Conservation (phyloP, 2,888 invertebrate genomes). For the Merodon equestris region DNA sequence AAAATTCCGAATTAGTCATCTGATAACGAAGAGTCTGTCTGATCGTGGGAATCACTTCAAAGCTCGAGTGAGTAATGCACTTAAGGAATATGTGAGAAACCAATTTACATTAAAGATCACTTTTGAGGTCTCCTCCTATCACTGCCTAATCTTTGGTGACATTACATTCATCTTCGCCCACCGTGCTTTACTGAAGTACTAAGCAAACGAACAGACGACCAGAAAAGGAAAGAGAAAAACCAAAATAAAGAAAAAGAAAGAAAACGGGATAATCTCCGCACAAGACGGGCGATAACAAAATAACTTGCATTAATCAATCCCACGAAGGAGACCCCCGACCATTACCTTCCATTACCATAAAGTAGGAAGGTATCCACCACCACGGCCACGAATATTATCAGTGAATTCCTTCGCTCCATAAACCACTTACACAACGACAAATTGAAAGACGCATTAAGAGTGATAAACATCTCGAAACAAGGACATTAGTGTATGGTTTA, state of each 20-base stretch:
- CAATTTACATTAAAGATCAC: conserved; percentile 21
- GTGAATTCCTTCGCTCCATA: conserved; percentile 22
- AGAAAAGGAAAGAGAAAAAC: too few relatives aligned
- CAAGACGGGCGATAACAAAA: conserved; percentile 46
- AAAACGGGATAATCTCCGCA: conserved; percentile 44
- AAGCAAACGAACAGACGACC: conserved; percentile 1
- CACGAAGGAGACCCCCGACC: conserved; percentile 47
- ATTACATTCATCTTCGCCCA: conserved; percentile 66
- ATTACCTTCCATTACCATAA: conserved; percentile 68
- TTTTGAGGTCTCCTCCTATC: conserved; percentile 20
- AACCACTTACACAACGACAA: neutral
- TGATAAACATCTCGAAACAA: conserved; percentile 67
- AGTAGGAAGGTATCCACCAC: conserved; percentile 40
- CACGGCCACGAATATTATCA: conserved; percentile 13
- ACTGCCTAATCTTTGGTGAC: conserved; percentile 55
- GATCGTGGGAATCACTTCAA: too few relatives aligned
- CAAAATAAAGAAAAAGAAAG: too few relatives aligned
- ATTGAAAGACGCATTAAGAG: conserved; percentile 50
- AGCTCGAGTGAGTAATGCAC: too few relatives aligned
- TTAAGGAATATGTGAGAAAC: neutral
- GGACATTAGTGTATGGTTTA: conserved; percentile 66
- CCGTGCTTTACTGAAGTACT: neutral
- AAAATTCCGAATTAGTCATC: too few relatives aligned
- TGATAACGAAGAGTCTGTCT: too few relatives aligned
- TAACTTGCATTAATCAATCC: conserved; percentile 67